Conservation (phyloP, 2,797 vertebrate species). For the Sternotherus odoratus region DNA sequence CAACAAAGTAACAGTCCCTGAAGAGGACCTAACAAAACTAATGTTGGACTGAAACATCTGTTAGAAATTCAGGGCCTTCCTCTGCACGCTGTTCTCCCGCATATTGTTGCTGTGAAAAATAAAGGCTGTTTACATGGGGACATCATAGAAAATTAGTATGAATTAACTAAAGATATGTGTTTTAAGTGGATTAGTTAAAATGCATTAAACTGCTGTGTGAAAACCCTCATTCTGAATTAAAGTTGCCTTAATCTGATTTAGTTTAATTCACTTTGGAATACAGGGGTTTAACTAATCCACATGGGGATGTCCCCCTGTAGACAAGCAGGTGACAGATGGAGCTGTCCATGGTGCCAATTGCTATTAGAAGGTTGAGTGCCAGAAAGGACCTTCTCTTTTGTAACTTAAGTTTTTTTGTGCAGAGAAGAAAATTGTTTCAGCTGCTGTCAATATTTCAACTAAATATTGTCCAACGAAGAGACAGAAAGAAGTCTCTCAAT, state of each 20-base stretch:
- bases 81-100: background rate
- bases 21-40: background rate
- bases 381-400: background rate
- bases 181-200: background rate
- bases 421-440: background rate
- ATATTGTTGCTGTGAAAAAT: fast-evolving
- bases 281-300: background rate
- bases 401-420: background rate
- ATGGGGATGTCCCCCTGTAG: background rate
- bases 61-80: fast-evolving
- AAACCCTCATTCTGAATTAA: background rate
- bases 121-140: background rate
- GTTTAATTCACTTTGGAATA: background rate
- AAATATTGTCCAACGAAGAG: background rate
- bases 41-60: fast-evolving
- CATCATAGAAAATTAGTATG: background rate
- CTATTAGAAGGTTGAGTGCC: fast-evolving
- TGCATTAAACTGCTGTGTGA: background rate
- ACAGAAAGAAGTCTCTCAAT: background rate
- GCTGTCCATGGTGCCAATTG: conserved; percentile 43
- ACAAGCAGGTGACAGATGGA: background rate
- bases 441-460: background rate
- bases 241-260: background rate
- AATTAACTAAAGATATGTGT: background rate
- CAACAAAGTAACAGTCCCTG: too few relatives aligned